Evolutionary conservation across 2,113 vertebrate species (phyloP).

Genomic region (Daphoenositta chrysoptera): DNA sequence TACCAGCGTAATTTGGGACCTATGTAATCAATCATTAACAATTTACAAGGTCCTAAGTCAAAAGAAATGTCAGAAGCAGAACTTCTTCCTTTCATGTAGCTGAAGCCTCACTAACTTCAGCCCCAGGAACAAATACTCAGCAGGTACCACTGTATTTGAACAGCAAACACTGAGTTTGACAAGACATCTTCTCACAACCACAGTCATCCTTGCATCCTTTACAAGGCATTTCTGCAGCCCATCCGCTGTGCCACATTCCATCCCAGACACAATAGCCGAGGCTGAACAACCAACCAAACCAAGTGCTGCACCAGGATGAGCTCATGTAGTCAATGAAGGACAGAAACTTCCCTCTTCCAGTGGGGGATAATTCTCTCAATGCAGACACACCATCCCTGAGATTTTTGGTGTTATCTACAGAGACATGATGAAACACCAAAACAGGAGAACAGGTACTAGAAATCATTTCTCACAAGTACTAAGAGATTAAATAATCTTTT

Average conservation of each 20-base stretch:
- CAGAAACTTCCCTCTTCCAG: not conserved
- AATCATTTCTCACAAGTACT: not conserved
- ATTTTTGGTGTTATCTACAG: not conserved
- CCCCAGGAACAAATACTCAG: not conserved
- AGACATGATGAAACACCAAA: not conserved
- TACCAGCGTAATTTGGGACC: not conserved
- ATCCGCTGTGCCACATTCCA: not conserved
- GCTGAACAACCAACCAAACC: fast-evolving
- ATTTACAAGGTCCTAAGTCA: not conserved
- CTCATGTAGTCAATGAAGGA: not conserved
- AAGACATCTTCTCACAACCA: not conserved
- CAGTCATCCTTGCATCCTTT: not conserved
- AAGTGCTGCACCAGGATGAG: not conserved
- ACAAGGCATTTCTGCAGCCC: not conserved
- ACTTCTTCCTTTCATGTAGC: not conserved
- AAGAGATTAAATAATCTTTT: not conserved
- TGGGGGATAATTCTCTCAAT: not conserved
- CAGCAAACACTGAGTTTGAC: not conserved
- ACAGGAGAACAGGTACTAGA: not conserved
- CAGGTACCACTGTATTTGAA: not conserved
- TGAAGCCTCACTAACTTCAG: not conserved
- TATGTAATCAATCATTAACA: not conserved
- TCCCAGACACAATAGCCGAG: not conserved
- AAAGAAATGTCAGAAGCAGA: not conserved
- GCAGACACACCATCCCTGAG: not conserved